Conservation (phyloP, 2,888 invertebrate species). For the Zaprionus lineosus region DNA sequence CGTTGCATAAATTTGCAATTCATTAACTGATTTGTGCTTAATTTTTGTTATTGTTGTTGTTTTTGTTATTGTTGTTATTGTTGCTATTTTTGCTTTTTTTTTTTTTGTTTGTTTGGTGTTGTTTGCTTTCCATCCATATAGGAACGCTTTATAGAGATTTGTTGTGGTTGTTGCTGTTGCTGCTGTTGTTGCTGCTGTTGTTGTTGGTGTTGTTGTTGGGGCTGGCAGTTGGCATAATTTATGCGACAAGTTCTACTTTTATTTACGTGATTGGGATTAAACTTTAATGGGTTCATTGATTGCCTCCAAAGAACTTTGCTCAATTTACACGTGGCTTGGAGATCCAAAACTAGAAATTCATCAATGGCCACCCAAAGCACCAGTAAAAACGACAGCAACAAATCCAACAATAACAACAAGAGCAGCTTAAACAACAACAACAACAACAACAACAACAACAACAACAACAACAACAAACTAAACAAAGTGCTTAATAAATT, state of each 20-base stretch:
- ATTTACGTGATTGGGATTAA: conserved; percentile 73
- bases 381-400: background rate
- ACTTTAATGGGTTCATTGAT: conserved; percentile 77
- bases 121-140: no score
- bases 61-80: no score
- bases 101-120: no score
- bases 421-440: no score
- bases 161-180: no score
- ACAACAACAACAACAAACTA: conserved; percentile 20
- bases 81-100: no score
- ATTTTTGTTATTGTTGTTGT: conserved; percentile 40
- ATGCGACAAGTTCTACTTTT: conserved; percentile 75
- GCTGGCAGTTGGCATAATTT: conserved; percentile 65
- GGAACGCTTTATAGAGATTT: no score
- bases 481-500: conserved; percentile 76
- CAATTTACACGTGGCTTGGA: conserved; percentile 67
- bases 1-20: conserved; percentile 74
- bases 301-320: conserved; percentile 37
- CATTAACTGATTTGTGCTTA: conserved; percentile 65
- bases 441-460: conserved; percentile 6
- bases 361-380: conserved; percentile 55
- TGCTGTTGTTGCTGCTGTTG: conserved; percentile 38
- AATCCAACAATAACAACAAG: conserved; percentile 65
- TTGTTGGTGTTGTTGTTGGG: conserved; percentile 27
- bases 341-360: conserved; percentile 43